Conservation (phyloP, 2,888 invertebrate genomes). For the Cistogaster globosa region DNA sequence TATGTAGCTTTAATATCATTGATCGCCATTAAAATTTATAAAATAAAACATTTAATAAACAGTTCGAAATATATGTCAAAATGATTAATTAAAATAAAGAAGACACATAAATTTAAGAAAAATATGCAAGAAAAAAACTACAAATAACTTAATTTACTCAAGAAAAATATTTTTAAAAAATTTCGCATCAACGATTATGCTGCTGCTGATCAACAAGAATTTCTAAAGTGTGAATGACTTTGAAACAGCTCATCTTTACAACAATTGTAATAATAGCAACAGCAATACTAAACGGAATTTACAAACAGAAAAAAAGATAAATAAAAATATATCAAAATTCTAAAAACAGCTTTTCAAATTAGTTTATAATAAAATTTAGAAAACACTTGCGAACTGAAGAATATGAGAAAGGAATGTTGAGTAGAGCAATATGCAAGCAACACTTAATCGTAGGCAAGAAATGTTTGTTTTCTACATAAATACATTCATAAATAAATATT, state of each 20-base stretch:
- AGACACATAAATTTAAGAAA: constrained; percentile 38
- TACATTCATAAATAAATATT: too few relatives aligned
- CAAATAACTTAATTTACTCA: constrained; percentile 45
- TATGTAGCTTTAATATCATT: background rate
- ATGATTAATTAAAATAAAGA: constrained; percentile 47
- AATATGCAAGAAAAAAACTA: constrained; percentile 24
- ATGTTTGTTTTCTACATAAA: too few relatives aligned
- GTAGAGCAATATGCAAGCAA: background rate
- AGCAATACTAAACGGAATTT: constrained; percentile 57
- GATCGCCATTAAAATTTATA: background rate
- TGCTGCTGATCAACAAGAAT: constrained; percentile 45
- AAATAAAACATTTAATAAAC: constrained; percentile 50
- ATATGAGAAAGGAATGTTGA: background rate
- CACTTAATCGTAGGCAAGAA: background rate
- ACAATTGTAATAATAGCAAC: constrained; percentile 43
- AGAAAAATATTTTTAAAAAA: background rate
- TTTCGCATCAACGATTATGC: constrained; percentile 25
- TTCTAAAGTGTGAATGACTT: constrained; percentile 69
- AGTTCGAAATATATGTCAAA: constrained; percentile 55
- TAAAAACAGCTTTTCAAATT: constrained; percentile 30
- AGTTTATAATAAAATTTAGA: constrained; percentile 11
- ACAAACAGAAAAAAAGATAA: constrained; percentile 23
- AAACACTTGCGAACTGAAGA: constrained; percentile 22
- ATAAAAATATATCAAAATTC: constrained; percentile 29
- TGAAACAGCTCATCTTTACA: constrained; percentile 64